phyloP scores from a whole-genome alignment of 2,113 vertebrate species.

The Columbina picui region DNA sequence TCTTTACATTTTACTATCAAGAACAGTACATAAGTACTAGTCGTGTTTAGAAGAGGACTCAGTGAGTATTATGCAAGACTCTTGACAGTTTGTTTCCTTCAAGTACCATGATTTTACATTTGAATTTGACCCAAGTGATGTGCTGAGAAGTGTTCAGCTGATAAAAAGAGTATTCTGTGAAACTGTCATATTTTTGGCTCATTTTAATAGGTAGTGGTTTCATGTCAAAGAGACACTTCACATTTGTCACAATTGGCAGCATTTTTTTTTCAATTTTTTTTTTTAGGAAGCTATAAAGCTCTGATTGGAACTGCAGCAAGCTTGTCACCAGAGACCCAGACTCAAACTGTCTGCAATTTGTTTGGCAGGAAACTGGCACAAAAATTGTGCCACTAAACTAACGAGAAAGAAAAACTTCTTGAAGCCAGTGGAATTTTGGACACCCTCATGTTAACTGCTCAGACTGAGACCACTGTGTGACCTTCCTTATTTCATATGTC shows the following conservation, averaged over 20 bases:
- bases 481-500: not conserved
- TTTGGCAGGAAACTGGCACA: slow-evolving; percentile 51
- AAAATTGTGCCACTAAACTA: slow-evolving; percentile 67
- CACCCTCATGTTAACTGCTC: slow-evolving; percentile 25
- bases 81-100: slow-evolving; percentile 62
- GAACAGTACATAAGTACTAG: slow-evolving; percentile 46
- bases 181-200: slow-evolving; percentile 55
- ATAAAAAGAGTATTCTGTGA: slow-evolving; percentile 33
- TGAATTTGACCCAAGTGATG: slow-evolving; percentile 52
- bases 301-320: slow-evolving; percentile 24
- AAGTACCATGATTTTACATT: slow-evolving; percentile 48
- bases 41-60: slow-evolving; percentile 40
- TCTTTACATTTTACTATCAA: slow-evolving; percentile 51
- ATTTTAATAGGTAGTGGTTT: slow-evolving; percentile 58
- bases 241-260: slow-evolving; percentile 48
- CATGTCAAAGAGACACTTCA: slow-evolving; percentile 47
- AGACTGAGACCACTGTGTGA: slow-evolving; percentile 20
- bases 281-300: not conserved
- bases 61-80: slow-evolving; percentile 7
- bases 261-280: not conserved
- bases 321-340: slow-evolving; percentile 49
- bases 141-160: slow-evolving; percentile 32
- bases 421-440: slow-evolving; percentile 18
- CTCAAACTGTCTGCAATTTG: slow-evolving; percentile 58
- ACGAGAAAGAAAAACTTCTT: slow-evolving; percentile 19